Conservation (phyloP, 2,888 invertebrate genomes). For the Xestoiulus laeticollis region DNA sequence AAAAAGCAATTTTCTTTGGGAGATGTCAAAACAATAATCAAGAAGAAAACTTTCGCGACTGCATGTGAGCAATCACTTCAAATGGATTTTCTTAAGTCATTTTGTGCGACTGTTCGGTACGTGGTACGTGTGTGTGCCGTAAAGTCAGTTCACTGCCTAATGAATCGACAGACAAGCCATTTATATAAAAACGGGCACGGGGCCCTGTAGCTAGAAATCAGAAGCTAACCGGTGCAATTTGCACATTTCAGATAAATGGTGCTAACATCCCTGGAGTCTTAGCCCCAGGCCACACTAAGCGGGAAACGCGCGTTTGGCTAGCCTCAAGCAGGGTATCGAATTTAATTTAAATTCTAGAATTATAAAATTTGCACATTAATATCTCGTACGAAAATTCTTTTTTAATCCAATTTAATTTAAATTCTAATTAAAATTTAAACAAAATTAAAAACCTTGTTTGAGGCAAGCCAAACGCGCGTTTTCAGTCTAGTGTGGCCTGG, state of each 20-base stretch:
- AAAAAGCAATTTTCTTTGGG: constrained; percentile 26
- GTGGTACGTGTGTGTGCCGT: neutral
- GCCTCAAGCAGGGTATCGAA: too few relatives aligned
- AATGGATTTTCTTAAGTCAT: constrained; percentile 19
- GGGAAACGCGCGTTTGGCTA: too few relatives aligned
- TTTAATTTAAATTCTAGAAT: too few relatives aligned
- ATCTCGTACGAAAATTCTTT: too few relatives aligned
- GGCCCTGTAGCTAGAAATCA: neutral
- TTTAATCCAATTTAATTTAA: too few relatives aligned
- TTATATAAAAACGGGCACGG: neutral
- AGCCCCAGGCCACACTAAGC: too few relatives aligned
- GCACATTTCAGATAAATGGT: neutral
- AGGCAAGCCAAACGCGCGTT: too few relatives aligned
- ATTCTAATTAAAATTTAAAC: too few relatives aligned
- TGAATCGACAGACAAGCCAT: neutral
- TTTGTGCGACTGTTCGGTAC: neutral
- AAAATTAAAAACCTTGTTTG: too few relatives aligned
- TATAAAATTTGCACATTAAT: too few relatives aligned
- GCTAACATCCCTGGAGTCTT: neutral
- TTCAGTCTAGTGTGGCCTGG: too few relatives aligned
- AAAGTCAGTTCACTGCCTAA: neutral
- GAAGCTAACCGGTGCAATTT: neutral
- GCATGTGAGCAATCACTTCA: constrained; percentile 22
- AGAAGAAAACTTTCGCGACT: constrained; percentile 16
- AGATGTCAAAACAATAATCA: constrained; percentile 34